Base-by-base conservation (phyloP, 30 jellyfish, hydroid and myxozoan genomes). In the Cassiopea xamachana region DNA sequence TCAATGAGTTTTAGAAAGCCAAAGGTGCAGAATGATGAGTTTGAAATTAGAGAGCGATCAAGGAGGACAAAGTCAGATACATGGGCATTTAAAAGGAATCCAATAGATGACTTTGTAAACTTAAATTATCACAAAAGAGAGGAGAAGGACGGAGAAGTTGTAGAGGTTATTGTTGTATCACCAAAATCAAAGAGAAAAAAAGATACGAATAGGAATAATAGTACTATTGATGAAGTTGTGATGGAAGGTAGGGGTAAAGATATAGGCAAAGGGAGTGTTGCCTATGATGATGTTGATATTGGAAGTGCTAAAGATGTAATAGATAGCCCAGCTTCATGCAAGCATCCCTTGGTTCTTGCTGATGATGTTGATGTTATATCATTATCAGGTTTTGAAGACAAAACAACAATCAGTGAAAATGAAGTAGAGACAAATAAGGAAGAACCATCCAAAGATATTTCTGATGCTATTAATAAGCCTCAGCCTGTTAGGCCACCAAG, bases 401-500 rank as follows among this genome's bases (percentile, higher is more conserved):
- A 67, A 2, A 16, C 45, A 10, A n/a, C 75, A 67, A 61, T 44
- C 44, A 15, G 1, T n/a, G 60, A 27, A 47, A 73, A 45, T 15
- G 69, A 60, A 18, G 79, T 43, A 2, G 89, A 74, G 39, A 18
- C 69, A 1, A 27, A 12, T 17, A 13, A 3, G 47, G 83, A 59
- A 49, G 51, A n/a, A 15, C 74, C 8, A 48, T 10, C 7, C 45
- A 70, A 70, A 27, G 60, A 43, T 1, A 46, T 48, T 8, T 82
- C 79, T 2, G 83, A 77, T 87, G 79, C 19, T 62, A 76, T 77
- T 77, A 85, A 77, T 77, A 89, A 87, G 45, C 9, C 19, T 46
- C 71, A 44, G 60, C 94, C 94, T 3, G 46, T 50, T 2, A 61
- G 94, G 51, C 94, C 94, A 1, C 94, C 94, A 87, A 87, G 94